phyloP scores from a whole-genome alignment of 2,113 vertebrate genomes.

The Aleadryas rufinucha region DNA sequence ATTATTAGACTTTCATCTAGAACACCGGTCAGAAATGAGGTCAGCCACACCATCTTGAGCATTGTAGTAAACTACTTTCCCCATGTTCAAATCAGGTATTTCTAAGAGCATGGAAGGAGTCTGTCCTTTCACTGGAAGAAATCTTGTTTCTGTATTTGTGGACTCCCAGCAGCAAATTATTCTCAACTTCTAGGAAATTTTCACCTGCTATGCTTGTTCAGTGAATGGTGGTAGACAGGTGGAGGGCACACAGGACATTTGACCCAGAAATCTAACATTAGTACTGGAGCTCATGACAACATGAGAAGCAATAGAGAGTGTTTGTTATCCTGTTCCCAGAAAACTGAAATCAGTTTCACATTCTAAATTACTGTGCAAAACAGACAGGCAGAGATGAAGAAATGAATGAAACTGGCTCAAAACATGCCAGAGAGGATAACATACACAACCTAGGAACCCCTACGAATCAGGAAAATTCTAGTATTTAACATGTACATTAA shows the following conservation, averaged over 20 bases:
- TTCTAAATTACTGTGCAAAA: not conserved
- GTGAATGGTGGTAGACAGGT: not conserved
- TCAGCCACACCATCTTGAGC: not conserved
- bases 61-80: accelerated
- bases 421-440: not conserved
- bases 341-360: not conserved
- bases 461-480: not conserved
- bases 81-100: not conserved
- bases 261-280: not conserved
- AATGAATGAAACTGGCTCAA: not conserved
- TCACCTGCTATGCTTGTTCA: not conserved
- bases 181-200: not conserved
- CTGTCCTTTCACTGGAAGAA: not conserved
- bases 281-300: not conserved
- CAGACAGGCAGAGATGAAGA: not conserved
- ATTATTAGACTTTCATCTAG: not conserved
- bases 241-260: not conserved
- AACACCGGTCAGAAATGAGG: not conserved
- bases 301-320: not conserved
- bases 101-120: not conserved
- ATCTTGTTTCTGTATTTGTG: not conserved
- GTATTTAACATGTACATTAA: not conserved
- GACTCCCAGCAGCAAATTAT: not conserved
- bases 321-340: not conserved
- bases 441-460: not conserved